phyloP scores from a whole-genome alignment of 1,140 invertebrate genomes.

The Sinella curviseta region DNA sequence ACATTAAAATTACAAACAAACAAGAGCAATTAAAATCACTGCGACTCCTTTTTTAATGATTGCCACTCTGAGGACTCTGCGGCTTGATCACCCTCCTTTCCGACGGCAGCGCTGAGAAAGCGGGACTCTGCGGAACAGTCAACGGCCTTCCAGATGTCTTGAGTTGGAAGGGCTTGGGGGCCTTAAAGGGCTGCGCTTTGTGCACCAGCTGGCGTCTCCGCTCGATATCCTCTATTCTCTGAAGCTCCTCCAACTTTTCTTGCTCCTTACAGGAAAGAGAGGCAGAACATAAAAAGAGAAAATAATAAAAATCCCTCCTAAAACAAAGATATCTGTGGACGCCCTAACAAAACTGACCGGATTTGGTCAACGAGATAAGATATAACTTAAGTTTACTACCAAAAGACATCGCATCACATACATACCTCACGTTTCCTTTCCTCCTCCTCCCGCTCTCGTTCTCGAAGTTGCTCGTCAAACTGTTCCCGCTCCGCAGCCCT shows the following conservation, averaged over 20 bases:
- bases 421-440: slow-evolving; percentile 29
- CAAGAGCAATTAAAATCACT: too few species aligned
- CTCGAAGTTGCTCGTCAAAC: slow-evolving; percentile 55
- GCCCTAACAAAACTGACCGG: neutral
- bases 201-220: slow-evolving; percentile 33
- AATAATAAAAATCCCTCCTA: slow-evolving; percentile 8
- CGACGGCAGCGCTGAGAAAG: slow-evolving; percentile 37
- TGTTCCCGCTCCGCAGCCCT: slow-evolving; percentile 56
- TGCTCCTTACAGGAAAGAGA: slow-evolving; percentile 29
- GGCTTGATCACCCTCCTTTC: neutral
- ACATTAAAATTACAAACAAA: too few species aligned
- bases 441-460: slow-evolving; percentile 56
- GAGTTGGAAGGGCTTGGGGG: slow-evolving; percentile 33
- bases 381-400: neutral
- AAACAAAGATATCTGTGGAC: neutral
- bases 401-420: too few species aligned
- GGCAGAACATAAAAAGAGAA: slow-evolving; percentile 12
- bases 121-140: slow-evolving; percentile 44
- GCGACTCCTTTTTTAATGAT: neutral
- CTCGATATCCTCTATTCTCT: slow-evolving; percentile 19
- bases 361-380: neutral
- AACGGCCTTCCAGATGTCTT: slow-evolving; percentile 38
- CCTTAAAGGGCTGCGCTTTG: slow-evolving; percentile 42
- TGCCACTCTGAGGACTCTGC: neutral
- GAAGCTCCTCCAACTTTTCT: slow-evolving; percentile 27